Conservation (phyloP, 2,888 invertebrate species). For the Hemaris fuciformis region DNA sequence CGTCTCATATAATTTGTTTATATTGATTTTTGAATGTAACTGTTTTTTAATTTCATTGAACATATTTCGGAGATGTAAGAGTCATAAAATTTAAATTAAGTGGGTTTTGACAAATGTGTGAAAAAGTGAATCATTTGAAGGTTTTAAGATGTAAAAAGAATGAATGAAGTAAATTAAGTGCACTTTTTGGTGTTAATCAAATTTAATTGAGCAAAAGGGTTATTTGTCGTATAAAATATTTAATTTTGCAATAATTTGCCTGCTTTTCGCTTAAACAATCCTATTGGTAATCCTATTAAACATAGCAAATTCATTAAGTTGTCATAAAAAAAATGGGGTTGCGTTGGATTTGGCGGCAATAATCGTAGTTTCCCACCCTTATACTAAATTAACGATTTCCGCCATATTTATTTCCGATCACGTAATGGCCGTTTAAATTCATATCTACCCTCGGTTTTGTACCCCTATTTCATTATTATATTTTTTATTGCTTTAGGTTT, state of each 20-base stretch:
- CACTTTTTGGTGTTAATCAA: not conserved
- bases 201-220: not conserved
- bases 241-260: not conserved
- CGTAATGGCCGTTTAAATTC: not conserved
- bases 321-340: not conserved
- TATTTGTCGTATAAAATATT: too few relatives aligned
- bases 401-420: not conserved
- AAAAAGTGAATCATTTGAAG: too few relatives aligned
- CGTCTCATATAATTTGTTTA: not conserved
- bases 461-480: not conserved
- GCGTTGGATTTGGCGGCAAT: not conserved
- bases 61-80: too few relatives aligned
- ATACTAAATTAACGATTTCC: not conserved
- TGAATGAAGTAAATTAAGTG: not conserved
- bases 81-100: too few relatives aligned
- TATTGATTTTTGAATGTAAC: slow-evolving; percentile 4
- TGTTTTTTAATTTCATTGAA: not conserved
- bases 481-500: not conserved
- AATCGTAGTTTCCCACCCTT: not conserved
- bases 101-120: too few relatives aligned
- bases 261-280: not conserved
- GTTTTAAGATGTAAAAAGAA: too few relatives aligned
- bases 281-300: too few relatives aligned
- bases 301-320: not conserved
- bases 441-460: not conserved